Evolutionary conservation across 2,888 invertebrate genomes (phyloP), one percentile per base, ranked within the genome.

Genomic region (Cerastis leucographa): DNA sequence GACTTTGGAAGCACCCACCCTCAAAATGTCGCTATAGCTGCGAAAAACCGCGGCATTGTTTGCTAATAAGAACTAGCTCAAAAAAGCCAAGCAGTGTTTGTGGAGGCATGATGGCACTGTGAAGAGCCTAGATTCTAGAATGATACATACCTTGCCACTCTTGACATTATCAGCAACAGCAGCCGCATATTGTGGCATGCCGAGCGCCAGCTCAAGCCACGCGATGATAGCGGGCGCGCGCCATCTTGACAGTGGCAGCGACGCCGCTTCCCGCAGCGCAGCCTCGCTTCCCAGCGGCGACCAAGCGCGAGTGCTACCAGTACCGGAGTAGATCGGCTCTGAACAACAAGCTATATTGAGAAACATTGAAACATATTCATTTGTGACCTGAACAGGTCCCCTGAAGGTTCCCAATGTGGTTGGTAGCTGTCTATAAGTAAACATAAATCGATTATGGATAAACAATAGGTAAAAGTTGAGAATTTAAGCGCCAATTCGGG

Each of bases 121-220:
- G 17, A 14, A 35, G 5, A 81, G 4, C 29, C 35, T n/a, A n/a
- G 25, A 17, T 8, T 42, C 35, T n/a, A n/a, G 22, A 17, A 11
- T 42, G 46, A 4, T 25, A 71, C 86, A 35, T 29, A 98, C 99
- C 97, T 99, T 99, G 89, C 99, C 99, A 93, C 99, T 99, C 94
- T 99, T 99, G 84, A 99, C 98, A 94, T 99, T 99, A 92, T 99
- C 99, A 35, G 99, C 98, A 90, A 99, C 99, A 66, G 98, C 97
- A 40, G 98, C 97, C 5, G 99, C 99, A 89, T 99, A 99, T 91
- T 99, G 99, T 0, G 99, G 99, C 99, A 99, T 99, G 72, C 99
- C 99, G 11, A 99, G 97, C 0, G 99, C 98, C 49, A 99, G 98
- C 94, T 99, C 99, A 71, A 99, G 96, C 99, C 99, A 99, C 2